These are phyloP conservation scores for Microctonus hyperodae DNA, from an alignment of 2,888 invertebrate genomes.

Conservation along the genomic window DNA sequence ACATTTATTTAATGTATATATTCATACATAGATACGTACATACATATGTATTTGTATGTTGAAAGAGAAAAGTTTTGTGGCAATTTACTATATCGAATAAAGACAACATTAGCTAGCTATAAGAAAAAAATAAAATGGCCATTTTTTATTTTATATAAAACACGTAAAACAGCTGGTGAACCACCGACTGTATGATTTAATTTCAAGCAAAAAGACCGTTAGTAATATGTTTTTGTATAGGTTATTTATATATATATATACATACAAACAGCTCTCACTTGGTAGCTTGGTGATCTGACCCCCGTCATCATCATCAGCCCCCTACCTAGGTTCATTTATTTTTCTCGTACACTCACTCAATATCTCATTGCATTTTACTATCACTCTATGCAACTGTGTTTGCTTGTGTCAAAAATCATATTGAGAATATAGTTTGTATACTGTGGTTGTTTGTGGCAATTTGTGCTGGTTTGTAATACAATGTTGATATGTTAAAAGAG, in stretches of 20 bases:
- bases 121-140: not conserved
- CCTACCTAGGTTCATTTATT: slow-evolving; percentile 28
- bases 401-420: not conserved
- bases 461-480: not conserved
- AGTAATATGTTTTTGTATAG: slow-evolving; percentile 27
- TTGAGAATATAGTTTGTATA: not conserved
- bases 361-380: not conserved
- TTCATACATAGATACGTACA: no score
- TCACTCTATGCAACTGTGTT: not conserved
- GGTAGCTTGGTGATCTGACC: slow-evolving; percentile 37
- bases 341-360: slow-evolving; percentile 1
- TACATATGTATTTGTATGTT: slow-evolving; percentile 30
- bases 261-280: slow-evolving; percentile 31
- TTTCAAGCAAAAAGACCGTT: slow-evolving; percentile 49
- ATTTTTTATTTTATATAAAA: no score
- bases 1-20: no score
- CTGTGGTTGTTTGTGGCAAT: not conserved
- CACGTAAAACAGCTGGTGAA: slow-evolving; percentile 48
- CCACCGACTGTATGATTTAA: no score
- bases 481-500: no score
- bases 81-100: not conserved
- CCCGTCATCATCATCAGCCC: slow-evolving; percentile 37
- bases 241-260: no score
- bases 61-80: slow-evolving; percentile 29
- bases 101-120: no score